Base-by-base conservation (phyloP, 2,888 invertebrate genomes). In the Epinotia bilunana region DNA sequence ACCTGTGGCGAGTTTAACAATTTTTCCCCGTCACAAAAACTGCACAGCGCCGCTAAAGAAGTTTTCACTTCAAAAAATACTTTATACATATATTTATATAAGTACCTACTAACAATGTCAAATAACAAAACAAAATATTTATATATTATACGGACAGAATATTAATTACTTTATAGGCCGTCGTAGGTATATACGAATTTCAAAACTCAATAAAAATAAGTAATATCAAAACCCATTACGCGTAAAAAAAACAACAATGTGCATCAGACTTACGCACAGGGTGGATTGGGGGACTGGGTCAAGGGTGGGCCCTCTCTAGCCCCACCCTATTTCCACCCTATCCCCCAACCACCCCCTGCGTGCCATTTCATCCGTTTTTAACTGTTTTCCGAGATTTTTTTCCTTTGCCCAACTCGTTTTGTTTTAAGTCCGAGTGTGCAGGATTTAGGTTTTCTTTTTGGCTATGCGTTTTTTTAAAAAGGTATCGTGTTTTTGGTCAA, bases 221-320 rank as follows among this genome's bases (percentile, higher is more conserved):
- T 39, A 39, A 39, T 39, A 63, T 18, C n/a, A 12, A 58, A 64
- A 58, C 46, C 39, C 58, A 67, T 65, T 28, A 16, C 46, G 46
- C n/a, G 23, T 12, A 23, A 72, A 6, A 23, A n/a, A 23, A 58
- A 73, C 28, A 23, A 57, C 75, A 65, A 60, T 77, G 79, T 80
- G 77, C 78, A 76, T 79, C 76, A 71, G 60, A 68, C 80, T 79
- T 80, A 86, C 87, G 85, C 87, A 87, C 80, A 78, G 88, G 88
- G 87, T 83, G 85, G 83, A 84, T 83, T 83, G 49, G 49, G 53
- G 65, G 49, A 65, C 83, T 86, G 84, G 90, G 90, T 89, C 89
- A 88, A 82, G 80, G 74, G 70, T 33, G 74, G 49, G 39, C 3
- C 67, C 73, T 39, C 70, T 49, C 63, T 16, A 39, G 55, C 2